These are phyloP conservation scores for Entomyzon cyanotis DNA, from an alignment of 2,113 vertebrate species.

Conservation along the genomic window DNA sequence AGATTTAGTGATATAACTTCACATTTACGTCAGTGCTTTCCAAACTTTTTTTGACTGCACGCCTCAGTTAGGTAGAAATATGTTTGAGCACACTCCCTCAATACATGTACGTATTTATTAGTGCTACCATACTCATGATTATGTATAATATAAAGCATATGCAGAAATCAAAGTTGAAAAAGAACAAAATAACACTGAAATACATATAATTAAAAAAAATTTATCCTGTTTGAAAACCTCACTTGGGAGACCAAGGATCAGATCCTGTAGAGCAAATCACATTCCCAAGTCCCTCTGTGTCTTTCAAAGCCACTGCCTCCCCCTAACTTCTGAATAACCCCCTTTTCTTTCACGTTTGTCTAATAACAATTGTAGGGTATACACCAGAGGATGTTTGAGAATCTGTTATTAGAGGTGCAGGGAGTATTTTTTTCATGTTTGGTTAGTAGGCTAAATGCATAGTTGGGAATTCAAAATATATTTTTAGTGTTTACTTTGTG, in stretches of 20 bases:
- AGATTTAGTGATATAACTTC: not conserved
- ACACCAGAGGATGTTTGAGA: not conserved
- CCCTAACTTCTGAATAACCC: not conserved
- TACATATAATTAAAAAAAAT: not conserved
- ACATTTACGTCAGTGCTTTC: not conserved
- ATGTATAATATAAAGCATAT: not conserved
- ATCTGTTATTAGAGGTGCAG: not conserved
- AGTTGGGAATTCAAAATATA: not conserved
- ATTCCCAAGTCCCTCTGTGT: not conserved
- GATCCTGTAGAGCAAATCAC: not conserved
- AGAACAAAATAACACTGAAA: not conserved
- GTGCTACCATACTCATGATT: not conserved
- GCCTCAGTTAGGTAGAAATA: not conserved
- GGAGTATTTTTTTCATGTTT: not conserved
- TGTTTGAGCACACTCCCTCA: not conserved
- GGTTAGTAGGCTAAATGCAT: not conserved
- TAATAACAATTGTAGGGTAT: not conserved
- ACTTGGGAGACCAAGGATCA: not conserved
- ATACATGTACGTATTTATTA: not conserved
- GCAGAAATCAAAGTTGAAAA: not conserved
- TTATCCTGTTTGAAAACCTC: not conserved
- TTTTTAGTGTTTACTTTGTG: not conserved
- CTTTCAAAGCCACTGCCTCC: not conserved
- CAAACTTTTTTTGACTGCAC: not conserved
- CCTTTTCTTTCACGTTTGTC: accelerated